phyloP scores from a whole-genome alignment of 2,888 invertebrate genomes.

The Calameuta pallipes region DNA sequence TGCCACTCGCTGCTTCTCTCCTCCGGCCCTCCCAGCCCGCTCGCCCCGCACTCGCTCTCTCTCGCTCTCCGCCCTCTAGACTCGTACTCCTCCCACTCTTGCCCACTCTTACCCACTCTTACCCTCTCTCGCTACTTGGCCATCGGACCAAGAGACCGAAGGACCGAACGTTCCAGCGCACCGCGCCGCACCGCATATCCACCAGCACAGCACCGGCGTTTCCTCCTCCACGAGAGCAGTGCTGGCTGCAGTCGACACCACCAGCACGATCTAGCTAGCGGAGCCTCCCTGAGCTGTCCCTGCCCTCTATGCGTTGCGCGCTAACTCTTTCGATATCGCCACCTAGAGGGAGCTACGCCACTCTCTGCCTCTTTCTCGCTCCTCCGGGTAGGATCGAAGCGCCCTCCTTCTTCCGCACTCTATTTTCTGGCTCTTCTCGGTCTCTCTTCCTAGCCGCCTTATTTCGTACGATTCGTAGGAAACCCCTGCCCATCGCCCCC shows the following conservation, averaged over 20 bases:
- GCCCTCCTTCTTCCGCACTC: slow-evolving; percentile 23
- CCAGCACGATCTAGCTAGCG: no score
- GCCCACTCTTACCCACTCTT: slow-evolving; percentile 21
- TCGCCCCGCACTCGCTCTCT: slow-evolving; percentile 14
- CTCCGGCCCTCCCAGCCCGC: no score
- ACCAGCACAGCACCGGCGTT: slow-evolving; percentile 19
- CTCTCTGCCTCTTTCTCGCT: no score
- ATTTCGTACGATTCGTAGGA: slow-evolving; percentile 11
- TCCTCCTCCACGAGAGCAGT: no score
- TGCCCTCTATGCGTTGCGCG: no score
- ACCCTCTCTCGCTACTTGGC: background rate
- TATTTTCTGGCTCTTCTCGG: slow-evolving; percentile 13
- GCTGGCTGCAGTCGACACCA: no score
- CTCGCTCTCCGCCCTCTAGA: slow-evolving; percentile 21
- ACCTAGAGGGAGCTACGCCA: no score
- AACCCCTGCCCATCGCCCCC: background rate
- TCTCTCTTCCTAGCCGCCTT: slow-evolving; percentile 23
- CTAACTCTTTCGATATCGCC: no score
- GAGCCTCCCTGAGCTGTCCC: no score
- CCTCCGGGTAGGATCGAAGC: background rate
- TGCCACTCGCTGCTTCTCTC: slow-evolving; percentile 27
- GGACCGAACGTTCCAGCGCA: no score
- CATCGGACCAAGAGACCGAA: background rate
- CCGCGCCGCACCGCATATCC: slow-evolving; percentile 3
- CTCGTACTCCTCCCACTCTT: slow-evolving; percentile 20